Evolutionary conservation across 1,140 invertebrate genomes (phyloP).

Genomic region (Mactra quadrangularis): DNA sequence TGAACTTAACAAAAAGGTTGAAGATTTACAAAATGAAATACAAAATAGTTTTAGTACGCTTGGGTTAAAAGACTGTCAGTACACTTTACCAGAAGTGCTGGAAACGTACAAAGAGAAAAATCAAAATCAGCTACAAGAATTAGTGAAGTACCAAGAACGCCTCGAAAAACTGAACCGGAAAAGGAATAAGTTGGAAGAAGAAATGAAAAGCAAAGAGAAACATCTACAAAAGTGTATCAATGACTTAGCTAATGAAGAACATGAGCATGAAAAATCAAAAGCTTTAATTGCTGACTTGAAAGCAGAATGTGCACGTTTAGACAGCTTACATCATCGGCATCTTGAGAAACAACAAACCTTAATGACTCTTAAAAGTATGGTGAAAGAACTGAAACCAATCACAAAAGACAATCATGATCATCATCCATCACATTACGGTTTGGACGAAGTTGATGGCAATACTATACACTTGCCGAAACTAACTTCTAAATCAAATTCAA

Average conservation of each 20-base stretch:
- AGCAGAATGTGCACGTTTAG: conserved; percentile 21
- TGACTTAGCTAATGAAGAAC: conserved; percentile 7
- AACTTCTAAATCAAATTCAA: background rate
- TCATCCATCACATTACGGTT: background rate
- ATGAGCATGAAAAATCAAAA: conserved; percentile 24
- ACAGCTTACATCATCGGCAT: conserved; percentile 31
- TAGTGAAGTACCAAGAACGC: conserved; percentile 14
- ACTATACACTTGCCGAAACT: conserved; percentile 23
- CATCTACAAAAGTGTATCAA: conserved; percentile 33
- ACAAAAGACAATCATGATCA: conserved; percentile 5
- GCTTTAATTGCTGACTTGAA: background rate
- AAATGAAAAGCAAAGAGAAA: conserved; percentile 30
- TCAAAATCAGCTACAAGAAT: conserved; percentile 21
- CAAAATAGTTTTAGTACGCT: conserved; percentile 26
- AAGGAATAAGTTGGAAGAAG: conserved; percentile 17
- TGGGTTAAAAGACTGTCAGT: conserved; percentile 38
- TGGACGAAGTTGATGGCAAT: conserved; percentile 32
- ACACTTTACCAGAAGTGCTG: conserved; percentile 40
- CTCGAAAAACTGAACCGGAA: conserved; percentile 21
- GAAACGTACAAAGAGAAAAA: conserved; percentile 36
- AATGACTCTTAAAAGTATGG: conserved; percentile 39
- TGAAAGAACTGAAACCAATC: conserved; percentile 12
- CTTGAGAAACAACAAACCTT: conserved; percentile 49
- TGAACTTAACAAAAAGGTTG: conserved; percentile 16
- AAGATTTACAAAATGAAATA: conserved; percentile 40